phyloP scores from a whole-genome alignment of 2,888 invertebrate genomes.

The Villa cingulata region DNA sequence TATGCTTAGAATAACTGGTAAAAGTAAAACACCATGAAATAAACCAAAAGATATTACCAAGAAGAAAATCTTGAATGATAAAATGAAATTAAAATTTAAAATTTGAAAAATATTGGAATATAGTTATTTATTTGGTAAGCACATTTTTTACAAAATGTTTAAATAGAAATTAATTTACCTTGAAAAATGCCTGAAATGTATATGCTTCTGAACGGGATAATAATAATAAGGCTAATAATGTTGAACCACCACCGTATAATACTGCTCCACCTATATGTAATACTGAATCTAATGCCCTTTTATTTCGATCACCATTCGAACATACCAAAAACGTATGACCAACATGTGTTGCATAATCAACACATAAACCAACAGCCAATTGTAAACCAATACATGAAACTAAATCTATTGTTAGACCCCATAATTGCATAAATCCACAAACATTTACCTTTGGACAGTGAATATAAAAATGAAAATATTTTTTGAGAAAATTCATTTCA shows the following conservation, averaged over 20 bases:
- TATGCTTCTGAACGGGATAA: slow-evolving; percentile 59
- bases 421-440: slow-evolving; percentile 63
- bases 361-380: slow-evolving; percentile 66
- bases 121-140: too few species aligned
- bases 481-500: neutral
- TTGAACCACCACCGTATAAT: slow-evolving; percentile 62
- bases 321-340: slow-evolving; percentile 65
- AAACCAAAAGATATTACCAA: slow-evolving; percentile 64
- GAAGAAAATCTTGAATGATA: slow-evolving; percentile 53
- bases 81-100: neutral
- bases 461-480: too few species aligned
- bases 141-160: neutral
- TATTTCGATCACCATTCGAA: slow-evolving; percentile 39
- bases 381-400: slow-evolving; percentile 69
- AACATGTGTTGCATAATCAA: slow-evolving; percentile 72
- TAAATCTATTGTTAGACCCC: slow-evolving; percentile 71
- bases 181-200: slow-evolving; percentile 61
- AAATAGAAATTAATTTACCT: slow-evolving; percentile 37
- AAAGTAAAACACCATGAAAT: slow-evolving; percentile 59
- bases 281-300: slow-evolving; percentile 50
- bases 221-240: slow-evolving; percentile 56
- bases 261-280: slow-evolving; percentile 64
- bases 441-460: slow-evolving; percentile 42
- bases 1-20: slow-evolving; percentile 61
- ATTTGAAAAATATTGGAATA: neutral